Evolutionary conservation across 2,888 invertebrate genomes (phyloP).

Genomic region (Eristalis tenax): DNA sequence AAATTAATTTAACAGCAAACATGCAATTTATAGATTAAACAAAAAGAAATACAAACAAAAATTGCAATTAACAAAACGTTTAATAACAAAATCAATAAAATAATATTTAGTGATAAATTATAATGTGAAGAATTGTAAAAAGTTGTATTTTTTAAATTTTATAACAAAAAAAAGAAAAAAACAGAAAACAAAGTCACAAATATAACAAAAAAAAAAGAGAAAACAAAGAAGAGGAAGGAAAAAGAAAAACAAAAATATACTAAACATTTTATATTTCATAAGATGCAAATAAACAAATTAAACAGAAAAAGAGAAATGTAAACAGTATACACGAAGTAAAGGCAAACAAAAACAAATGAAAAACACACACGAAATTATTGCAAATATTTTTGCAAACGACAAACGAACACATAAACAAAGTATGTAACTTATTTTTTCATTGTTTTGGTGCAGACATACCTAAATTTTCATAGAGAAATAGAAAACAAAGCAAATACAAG

Average conservation of each 20-base stretch:
- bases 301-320: conserved; percentile 27
- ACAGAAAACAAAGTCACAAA: conserved; percentile 65
- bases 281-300: conserved; percentile 40
- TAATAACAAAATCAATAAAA: conserved; percentile 57
- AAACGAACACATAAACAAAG: conserved; percentile 29
- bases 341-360: conserved; percentile 1
- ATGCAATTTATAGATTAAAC: conserved; percentile 74
- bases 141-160: conserved; percentile 75
- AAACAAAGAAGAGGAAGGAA: conserved; percentile 3
- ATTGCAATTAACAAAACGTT: conserved; percentile 50
- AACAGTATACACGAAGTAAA: conserved; percentile 59
- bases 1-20: conserved; percentile 68
- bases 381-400: conserved; percentile 62
- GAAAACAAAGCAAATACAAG: conserved; percentile 21
- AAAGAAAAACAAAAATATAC: conserved; percentile 45
- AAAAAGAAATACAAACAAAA: conserved; percentile 68
- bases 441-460: conserved; percentile 52
- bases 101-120: conserved; percentile 73
- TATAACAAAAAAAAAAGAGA: conserved; percentile 46
- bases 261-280: conserved; percentile 63
- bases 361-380: conserved; percentile 25
- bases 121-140: conserved; percentile 73
- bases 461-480: conserved; percentile 49
- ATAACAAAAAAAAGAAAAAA: conserved; percentile 59
- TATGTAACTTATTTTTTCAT: conserved; percentile 46